Conservation (phyloP, 2,113 vertebrate species). For the Nerophis lumbriciformis region DNA sequence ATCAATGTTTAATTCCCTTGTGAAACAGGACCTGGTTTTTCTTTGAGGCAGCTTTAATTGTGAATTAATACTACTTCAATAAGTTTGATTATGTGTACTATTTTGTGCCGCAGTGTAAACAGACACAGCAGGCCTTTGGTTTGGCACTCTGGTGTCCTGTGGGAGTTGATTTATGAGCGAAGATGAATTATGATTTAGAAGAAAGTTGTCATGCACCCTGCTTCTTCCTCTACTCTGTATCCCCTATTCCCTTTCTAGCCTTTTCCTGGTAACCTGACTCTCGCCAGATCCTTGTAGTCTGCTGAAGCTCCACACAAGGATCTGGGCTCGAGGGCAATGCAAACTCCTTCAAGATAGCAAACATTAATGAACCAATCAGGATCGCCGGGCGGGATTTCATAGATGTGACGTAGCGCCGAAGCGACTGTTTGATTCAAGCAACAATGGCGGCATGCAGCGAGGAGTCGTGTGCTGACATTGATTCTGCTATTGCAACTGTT, state of each 20-base stretch:
- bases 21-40: conserved; percentile 10
- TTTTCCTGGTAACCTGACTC: conserved; percentile 6
- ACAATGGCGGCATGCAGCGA: no score
- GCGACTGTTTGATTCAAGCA: no score
- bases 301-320: no score
- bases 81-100: conserved; percentile 52
- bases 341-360: no score
- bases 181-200: conserved; percentile 57
- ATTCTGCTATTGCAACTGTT: no score
- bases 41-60: conserved; percentile 22
- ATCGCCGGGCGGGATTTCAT: no score
- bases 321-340: no score
- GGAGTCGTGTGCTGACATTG: no score
- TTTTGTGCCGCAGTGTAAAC: conserved; percentile 51
- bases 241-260: conserved; percentile 37
- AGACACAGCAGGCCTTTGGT: conserved; percentile 53
- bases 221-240: conserved; percentile 39
- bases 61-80: conserved; percentile 32
- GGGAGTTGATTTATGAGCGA: conserved; percentile 55
- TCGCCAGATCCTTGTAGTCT: no score
- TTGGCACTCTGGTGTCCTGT: conserved; percentile 58
- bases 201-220: conserved; percentile 45
- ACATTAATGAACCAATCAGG: no score
- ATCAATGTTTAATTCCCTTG: conserved; percentile 21
- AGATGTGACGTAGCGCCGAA: no score